Evolutionary conservation across 2,797 vertebrate species (phyloP), one percentile per base, ranked within the genome.

Genomic region (Tachyglossus aculeatus): DNA sequence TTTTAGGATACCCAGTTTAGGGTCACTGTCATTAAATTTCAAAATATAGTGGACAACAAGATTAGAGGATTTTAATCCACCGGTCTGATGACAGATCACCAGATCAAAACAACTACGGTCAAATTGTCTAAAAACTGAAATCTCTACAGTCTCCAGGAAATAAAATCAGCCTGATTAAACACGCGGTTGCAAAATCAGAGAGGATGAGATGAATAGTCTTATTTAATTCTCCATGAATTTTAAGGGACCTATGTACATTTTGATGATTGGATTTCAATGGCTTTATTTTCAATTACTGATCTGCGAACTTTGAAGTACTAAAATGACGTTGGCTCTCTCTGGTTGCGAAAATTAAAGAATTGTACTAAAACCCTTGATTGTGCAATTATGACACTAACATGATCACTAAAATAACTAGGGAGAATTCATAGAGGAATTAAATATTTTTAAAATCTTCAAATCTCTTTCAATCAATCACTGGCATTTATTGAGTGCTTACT

Each of bases 21-120:
- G 36, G 39, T 59, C 65, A 71, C 65, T 51, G 12, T 24, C 22
- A 10, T 36, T 73, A 62, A 43, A 53, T 70, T 71, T 52, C 27
- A 51, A 21, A 64, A 14, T 41, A 6, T 50, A 31, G 32, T 69
- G 33, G 16, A 59, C 19, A 41, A 44, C 44, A 29, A 65, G 3
- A 53, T 56, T 64, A n/a, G n/a, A n/a, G n/a, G n/a, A n/a, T n/a
- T n/a, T n/a, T n/a, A n/a, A n/a, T n/a, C n/a, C n/a, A n/a, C n/a
- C n/a, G n/a, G n/a, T n/a, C n/a, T n/a, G n/a, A n/a, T n/a, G n/a
- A n/a, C n/a, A n/a, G n/a, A n/a, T n/a, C n/a, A n/a, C n/a, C n/a
- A n/a, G n/a, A n/a, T n/a, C n/a, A n/a, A n/a, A n/a, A n/a, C n/a
- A n/a, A n/a, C n/a, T n/a, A n/a, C n/a, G n/a, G n/a, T 0, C 18